Percentiles rank a stretch among this genome's conserved stretches.
phyloP scores from a whole-genome alignment of 92 coral and sea anemone genomes.

The Epizoanthus illoricatus region DNA sequence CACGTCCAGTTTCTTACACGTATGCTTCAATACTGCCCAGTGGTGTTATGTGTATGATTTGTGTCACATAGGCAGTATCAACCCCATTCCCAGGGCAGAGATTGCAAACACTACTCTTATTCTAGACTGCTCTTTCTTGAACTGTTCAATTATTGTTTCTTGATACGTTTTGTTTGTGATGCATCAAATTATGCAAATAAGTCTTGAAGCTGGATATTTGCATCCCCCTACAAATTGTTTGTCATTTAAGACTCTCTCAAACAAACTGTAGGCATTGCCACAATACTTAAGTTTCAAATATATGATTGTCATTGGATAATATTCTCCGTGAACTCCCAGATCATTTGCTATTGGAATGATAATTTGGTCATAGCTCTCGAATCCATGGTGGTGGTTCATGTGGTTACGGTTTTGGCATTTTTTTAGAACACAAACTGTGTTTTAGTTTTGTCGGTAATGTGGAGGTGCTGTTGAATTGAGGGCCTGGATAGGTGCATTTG shows the following conservation, averaged over 20 bases:
- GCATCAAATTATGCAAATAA: constrained; percentile 51
- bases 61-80: constrained; percentile 40
- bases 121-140: constrained; percentile 46
- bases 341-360: constrained; percentile 43
- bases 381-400: constrained; percentile 16
- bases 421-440: constrained; percentile 43
- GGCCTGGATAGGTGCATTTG: constrained; percentile 33
- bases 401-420: constrained; percentile 36
- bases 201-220: constrained; percentile 29
- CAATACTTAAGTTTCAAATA: constrained; percentile 50
- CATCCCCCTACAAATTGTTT: constrained; percentile 38
- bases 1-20: constrained; percentile 40
- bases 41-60: constrained; percentile 41
- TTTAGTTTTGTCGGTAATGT: constrained; percentile 31
- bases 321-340: constrained; percentile 24
- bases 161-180: constrained; percentile 50
- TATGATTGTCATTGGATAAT: constrained; percentile 47
- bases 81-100: constrained; percentile 33
- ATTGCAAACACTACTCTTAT: constrained; percentile 36
- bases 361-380: constrained; percentile 36
- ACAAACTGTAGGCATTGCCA: constrained; percentile 42
- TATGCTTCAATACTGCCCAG: constrained; percentile 33
- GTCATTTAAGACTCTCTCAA: constrained; percentile 42
- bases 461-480: constrained; percentile 49
- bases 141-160: constrained; percentile 34